Base-by-base conservation (phyloP, 2,113 vertebrate genomes). In the Ornithorhynchus anatinus region DNA sequence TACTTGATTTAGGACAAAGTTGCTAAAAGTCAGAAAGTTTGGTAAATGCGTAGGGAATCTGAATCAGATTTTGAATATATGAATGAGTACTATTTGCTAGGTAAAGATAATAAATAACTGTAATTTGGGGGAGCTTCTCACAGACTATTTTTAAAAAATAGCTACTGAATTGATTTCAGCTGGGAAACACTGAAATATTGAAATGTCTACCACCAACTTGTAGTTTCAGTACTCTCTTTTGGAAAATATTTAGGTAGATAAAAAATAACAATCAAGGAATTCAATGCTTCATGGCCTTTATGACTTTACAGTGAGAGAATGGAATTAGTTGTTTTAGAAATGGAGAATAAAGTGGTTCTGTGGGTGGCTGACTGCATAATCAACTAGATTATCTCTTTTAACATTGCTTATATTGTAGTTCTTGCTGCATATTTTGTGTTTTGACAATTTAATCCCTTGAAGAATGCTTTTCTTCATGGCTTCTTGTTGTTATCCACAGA, bases 401-500 rank as follows among this genome's bases (percentile, higher is more conserved):
- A 40, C 37, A 57, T 16, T 77, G 78, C 72, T 67, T 56, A 59
- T 27, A 25, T 75, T 65, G 69, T 81, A 19, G 5, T 54, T 62
- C 60, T 27, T 84, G 54, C 72, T 79, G 5, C 1, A 71, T 36
- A 77, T 19, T 67, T 70, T 81, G 66, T 65, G 56, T 50, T n/a
- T 61, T 77, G 5, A 35, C 80, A 22, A 64, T 94, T 87, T 84
- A 74, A 79, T 90, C 85, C 20, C n/a, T 81, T 37, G 22, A 66
- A 61, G 27, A 29, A 69, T 35, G 0, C 50, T 71, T 74, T 53
- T 37, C 29, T 68, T 86, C 60, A 81, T 59, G 38, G 36, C 50
- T 51, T 14, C 65, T 48, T 84, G 10, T 89, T 94, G 81, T 89
- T 84, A 90, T 86, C 88, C 90, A 76, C 95, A 99, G 98, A 95